phyloP scores from a whole-genome alignment of 2,888 invertebrate genomes.

The Eupelmus urozonus region DNA sequence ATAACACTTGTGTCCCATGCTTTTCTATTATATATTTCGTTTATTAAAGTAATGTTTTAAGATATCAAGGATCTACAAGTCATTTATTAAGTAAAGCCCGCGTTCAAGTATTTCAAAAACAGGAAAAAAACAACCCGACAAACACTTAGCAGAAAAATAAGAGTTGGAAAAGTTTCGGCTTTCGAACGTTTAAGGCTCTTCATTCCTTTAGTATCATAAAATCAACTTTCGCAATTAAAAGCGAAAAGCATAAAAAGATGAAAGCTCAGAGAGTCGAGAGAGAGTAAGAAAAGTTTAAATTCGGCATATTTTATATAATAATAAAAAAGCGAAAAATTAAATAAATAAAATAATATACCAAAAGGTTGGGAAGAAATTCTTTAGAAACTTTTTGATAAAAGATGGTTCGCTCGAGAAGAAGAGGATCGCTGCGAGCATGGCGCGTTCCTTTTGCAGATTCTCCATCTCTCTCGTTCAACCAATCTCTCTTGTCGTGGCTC shows the following conservation, averaged over 20 bases:
- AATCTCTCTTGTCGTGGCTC: conserved; percentile 57
- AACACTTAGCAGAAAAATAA: too few relatives aligned
- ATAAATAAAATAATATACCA: too few relatives aligned
- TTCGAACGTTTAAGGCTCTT: too few relatives aligned
- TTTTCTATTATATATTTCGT: too few relatives aligned
- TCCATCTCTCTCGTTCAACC: conserved; percentile 52
- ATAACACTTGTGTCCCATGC: too few relatives aligned
- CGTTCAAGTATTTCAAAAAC: too few relatives aligned
- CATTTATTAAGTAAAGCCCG: too few relatives aligned
- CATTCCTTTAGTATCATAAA: neutral
- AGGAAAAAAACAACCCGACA: too few relatives aligned
- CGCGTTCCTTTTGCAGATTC: conserved; percentile 28
- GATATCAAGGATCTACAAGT: too few relatives aligned
- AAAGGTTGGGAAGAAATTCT: conserved; percentile 43
- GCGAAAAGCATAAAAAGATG: conserved; percentile 27
- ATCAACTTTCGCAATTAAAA: conserved; percentile 41
- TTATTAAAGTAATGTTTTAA: too few relatives aligned
- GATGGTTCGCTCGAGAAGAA: conserved; percentile 40
- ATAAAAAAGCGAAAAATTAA: conserved; percentile 4
- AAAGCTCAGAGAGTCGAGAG: neutral
- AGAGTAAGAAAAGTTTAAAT: conserved; percentile 26
- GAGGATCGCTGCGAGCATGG: conserved; percentile 37
- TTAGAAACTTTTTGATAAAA: conserved; percentile 50
- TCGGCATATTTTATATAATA: conserved; percentile 33
- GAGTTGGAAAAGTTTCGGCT: too few relatives aligned